Conservation (phyloP, 1,140 invertebrate species). For the Homarus americanus region DNA sequence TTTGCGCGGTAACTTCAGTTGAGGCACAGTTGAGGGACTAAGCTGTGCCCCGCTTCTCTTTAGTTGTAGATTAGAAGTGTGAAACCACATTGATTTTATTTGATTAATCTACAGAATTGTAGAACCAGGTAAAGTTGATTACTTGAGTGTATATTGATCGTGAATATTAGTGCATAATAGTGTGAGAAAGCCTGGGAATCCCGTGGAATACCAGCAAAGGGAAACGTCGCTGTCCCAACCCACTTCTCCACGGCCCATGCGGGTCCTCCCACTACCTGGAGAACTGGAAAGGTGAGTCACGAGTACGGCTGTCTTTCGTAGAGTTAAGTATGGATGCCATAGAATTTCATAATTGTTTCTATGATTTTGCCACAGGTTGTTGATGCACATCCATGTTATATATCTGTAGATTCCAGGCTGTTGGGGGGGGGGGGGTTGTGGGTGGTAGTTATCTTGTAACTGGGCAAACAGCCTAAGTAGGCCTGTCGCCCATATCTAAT, state of each 20-base stretch:
- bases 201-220: background rate
- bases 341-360: too few relatives aligned
- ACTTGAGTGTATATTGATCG: background rate
- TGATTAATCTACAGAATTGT: background rate
- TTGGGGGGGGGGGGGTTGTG: too few relatives aligned
- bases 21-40: conserved; percentile 46
- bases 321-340: too few relatives aligned
- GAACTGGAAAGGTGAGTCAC: conserved; percentile 45
- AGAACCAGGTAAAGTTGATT: background rate
- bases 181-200: conserved; percentile 32
- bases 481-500: too few relatives aligned
- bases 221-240: background rate
- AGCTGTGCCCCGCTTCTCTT: conserved; percentile 18
- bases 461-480: too few relatives aligned
- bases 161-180: conserved; percentile 6
- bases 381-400: too few relatives aligned
- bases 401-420: too few relatives aligned
- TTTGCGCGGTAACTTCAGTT: conserved; percentile 47
- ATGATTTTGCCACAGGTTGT: too few relatives aligned
- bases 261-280: conserved; percentile 2
- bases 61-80: conserved; percentile 33
- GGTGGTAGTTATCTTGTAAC: too few relatives aligned
- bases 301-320: too few relatives aligned
- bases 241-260: background rate
- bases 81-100: background rate